phyloP scores from a whole-genome alignment of 2,113 vertebrate genomes.

The Butastur rufipennis region DNA sequence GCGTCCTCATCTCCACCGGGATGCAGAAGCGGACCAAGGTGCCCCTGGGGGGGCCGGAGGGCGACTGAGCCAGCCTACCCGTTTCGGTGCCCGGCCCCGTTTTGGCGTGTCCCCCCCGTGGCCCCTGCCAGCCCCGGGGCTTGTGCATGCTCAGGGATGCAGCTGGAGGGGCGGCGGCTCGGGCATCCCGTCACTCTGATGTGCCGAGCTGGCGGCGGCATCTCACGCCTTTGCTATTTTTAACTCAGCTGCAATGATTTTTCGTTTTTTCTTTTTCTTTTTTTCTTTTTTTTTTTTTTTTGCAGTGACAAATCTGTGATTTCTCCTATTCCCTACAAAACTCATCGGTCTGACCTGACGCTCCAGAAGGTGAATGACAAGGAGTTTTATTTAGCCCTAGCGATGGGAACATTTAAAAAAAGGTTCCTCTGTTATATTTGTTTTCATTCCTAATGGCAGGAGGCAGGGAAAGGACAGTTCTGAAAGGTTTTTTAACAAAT shows the following conservation, averaged over 20 bases:
- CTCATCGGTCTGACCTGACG: neutral
- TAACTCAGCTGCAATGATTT: constrained; percentile 1
- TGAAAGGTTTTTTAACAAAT: constrained; percentile 57
- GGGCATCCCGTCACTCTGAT: accelerated
- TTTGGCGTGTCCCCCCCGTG: accelerated
- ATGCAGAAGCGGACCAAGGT: neutral
- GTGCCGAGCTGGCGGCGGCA: neutral
- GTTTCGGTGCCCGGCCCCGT: neutral
- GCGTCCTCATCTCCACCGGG: accelerated
- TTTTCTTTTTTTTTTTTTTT: neutral
- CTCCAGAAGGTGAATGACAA: constrained; percentile 70
- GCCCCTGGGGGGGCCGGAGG: accelerated
- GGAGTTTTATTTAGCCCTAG: constrained; percentile 69
- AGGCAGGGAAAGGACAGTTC: constrained; percentile 64
- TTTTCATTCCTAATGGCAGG: constrained; percentile 63
- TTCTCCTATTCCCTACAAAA: constrained; percentile 1
- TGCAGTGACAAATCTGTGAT: constrained; percentile 10
- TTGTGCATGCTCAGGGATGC: neutral
- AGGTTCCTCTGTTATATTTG: constrained; percentile 23
- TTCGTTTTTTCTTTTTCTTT: neutral
- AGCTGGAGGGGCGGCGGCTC: accelerated
- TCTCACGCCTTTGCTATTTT: neutral
- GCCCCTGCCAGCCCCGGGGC: accelerated
- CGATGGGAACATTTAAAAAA: constrained; percentile 26
- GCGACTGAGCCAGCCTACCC: neutral